These are phyloP conservation scores for Neogale vison DNA, from an alignment of 2,113 vertebrate genomes.

Conservation along the genomic window DNA sequence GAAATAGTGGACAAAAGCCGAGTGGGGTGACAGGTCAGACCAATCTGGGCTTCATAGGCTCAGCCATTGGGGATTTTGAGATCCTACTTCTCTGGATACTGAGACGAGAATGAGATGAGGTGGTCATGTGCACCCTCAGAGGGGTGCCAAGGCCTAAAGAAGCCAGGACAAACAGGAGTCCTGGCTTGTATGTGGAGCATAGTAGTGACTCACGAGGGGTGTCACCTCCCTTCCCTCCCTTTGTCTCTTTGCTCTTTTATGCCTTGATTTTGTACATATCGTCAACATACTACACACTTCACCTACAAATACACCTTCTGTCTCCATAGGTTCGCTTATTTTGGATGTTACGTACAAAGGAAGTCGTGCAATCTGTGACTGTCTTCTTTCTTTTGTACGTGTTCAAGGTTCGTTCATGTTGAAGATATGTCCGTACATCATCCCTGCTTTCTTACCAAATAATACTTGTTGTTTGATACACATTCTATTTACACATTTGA, in stretches of 20 bases:
- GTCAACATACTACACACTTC: not conserved
- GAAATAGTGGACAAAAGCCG: too few relatives aligned
- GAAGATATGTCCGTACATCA: not conserved
- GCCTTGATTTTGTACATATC: not conserved
- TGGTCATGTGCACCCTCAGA: rapidly evolving
- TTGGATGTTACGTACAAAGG: not conserved
- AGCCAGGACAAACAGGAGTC: rapidly evolving
- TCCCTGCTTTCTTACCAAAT: not conserved
- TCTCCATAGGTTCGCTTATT: not conserved
- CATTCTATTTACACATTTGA: not conserved
- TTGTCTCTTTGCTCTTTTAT: too few relatives aligned
- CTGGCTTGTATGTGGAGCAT: rapidly evolving
- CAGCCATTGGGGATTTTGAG: not conserved
- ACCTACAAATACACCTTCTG: not conserved
- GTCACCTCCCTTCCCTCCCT: too few relatives aligned
- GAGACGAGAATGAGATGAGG: not conserved
- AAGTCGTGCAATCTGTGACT: not conserved
- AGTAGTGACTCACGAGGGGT: rapidly evolving
- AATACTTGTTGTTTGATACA: too few relatives aligned
- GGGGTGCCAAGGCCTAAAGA: not conserved
- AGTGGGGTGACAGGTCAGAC: not conserved
- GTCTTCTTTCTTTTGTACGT: not conserved
- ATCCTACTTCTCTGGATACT: not conserved
- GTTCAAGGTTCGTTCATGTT: not conserved
- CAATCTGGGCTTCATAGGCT: not conserved